Percentiles rank a stretch among this genome's conserved stretches.
Evolutionary conservation across 2,113 vertebrate species (phyloP).

Genomic region (Promerops cafer): DNA sequence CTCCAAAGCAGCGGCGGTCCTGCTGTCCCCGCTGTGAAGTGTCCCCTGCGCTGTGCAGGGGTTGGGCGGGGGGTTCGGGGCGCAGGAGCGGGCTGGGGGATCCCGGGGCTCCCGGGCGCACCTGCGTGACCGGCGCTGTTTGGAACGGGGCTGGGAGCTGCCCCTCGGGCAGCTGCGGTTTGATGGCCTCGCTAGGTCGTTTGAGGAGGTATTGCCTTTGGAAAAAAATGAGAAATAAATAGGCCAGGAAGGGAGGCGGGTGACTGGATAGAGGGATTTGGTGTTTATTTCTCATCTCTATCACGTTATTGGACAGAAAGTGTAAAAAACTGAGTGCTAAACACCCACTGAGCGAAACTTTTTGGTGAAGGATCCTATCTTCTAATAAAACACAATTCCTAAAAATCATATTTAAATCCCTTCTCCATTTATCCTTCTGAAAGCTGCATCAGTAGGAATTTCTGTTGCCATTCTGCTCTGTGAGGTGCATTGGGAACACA

Average conservation of each 20-base stretch:
- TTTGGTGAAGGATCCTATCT: not conserved
- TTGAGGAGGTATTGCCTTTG: not conserved
- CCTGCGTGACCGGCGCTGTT: accelerated
- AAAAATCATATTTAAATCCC: not conserved
- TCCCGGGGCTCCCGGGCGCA: not conserved
- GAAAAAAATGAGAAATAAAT: not conserved
- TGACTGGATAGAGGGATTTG: not conserved
- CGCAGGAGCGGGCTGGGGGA: not conserved
- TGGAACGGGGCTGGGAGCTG: not conserved
- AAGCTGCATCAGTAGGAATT: not conserved
- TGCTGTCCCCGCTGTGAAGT: not conserved
- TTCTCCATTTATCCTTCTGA: not conserved
- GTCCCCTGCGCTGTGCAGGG: accelerated
- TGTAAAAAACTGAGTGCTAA: not conserved
- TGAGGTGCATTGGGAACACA: not conserved
- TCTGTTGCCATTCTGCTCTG: not conserved
- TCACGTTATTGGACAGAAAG: not conserved
- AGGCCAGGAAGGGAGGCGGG: not conserved
- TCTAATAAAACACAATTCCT: not conserved
- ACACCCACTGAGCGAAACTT: not conserved
- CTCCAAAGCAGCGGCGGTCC: not conserved
- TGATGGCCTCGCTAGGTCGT: accelerated
- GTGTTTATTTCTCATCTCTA: not conserved
- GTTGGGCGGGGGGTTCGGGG: accelerated
- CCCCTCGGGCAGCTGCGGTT: not conserved